Conservation (phyloP, 37 sponge, comb jelly and placozoan genomes). For the Amphimedon queenslandica region DNA sequence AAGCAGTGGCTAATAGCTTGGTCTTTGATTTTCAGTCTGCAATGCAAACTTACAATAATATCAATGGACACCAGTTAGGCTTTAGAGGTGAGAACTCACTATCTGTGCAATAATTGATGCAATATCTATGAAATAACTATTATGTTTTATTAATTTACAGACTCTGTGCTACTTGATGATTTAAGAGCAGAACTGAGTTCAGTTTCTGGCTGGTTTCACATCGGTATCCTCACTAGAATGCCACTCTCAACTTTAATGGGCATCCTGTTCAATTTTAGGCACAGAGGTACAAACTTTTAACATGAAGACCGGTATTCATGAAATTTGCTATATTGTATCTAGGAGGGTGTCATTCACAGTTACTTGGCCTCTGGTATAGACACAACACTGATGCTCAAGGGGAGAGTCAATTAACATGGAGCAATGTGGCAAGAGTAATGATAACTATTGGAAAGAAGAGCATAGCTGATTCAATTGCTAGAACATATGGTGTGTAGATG, state of each 20-base stretch:
- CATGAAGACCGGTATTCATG: neutral
- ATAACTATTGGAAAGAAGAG: constrained; percentile 1
- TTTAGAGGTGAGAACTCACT: neutral
- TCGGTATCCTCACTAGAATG: neutral
- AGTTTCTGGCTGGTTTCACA: neutral
- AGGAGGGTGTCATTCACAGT: neutral
- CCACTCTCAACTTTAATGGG: neutral
- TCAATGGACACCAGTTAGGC: neutral
- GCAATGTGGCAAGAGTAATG: neutral
- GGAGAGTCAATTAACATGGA: neutral
- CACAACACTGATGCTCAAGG: neutral
- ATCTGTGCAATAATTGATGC: neutral
- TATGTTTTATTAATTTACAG: neutral
- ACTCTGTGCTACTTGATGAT: neutral
- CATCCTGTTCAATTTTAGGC: neutral
- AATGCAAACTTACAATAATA: neutral
- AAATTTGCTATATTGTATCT: neutral
- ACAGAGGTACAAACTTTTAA: neutral
- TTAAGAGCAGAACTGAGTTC: neutral
- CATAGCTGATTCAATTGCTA: neutral
- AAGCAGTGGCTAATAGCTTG: neutral
- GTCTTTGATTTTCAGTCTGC: constrained; percentile 7
- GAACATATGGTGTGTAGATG: constrained; percentile 1
- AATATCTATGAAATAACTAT: neutral
- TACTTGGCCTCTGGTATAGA: neutral